A percentile compares a stretch with the other conserved stretches of the same genome.
Conservation (phyloP, 2,113 vertebrate species). For the mouse (Mus musculus) region GRCm39 chrX:98051501-98052000, state of each 20-base stretch:
- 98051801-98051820: not conserved
- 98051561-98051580: not conserved
- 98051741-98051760: not conserved
- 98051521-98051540: not conserved
- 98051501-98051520: not conserved
- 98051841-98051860: not conserved
- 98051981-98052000: not conserved
- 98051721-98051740: not conserved
- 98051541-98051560: slow-evolving; percentile 49
- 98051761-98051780: not conserved
- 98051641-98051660: not conserved
- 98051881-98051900: not conserved
- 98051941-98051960: not conserved
- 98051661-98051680: slow-evolving; percentile 10
- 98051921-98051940: not conserved
- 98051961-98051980: not conserved
- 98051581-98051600: not conserved
- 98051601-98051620: not conserved
- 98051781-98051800: not conserved
- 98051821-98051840: not conserved
- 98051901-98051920: not conserved
- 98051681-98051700: slow-evolving; percentile 38
- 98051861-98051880: not conserved
- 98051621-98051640: not conserved
- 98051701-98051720: not conserved